phyloP scores from a whole-genome alignment of 1,140 invertebrate genomes.

The Drosophila tani region DNA sequence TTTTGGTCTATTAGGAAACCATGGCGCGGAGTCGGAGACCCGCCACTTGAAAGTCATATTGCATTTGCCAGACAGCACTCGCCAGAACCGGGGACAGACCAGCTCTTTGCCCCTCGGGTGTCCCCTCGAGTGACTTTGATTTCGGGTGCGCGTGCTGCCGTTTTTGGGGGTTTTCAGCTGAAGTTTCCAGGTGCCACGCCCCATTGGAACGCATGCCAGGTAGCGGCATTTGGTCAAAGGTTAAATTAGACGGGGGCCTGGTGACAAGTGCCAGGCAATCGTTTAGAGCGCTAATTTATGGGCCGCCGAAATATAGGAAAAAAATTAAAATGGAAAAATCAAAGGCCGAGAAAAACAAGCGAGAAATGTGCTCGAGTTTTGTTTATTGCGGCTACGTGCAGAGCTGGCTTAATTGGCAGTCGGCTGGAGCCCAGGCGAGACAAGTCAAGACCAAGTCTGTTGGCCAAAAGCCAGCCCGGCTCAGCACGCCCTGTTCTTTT shows the following conservation, averaged over 20 bases:
- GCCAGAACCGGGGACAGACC: conserved; percentile 39
- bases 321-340: conserved; percentile 19
- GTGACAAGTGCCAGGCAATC: conserved; percentile 80
- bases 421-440: conserved; percentile 11
- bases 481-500: conserved; percentile 70
- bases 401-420: conserved; percentile 72
- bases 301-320: conserved; percentile 38
- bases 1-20: conserved; percentile 75
- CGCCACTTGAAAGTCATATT: conserved; percentile 77
- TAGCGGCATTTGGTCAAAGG: conserved; percentile 81
- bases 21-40: conserved; percentile 33
- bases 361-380: conserved; percentile 51
- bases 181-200: conserved; percentile 41
- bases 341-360: conserved; percentile 36
- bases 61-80: conserved; percentile 58
- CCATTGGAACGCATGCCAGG: conserved; percentile 62
- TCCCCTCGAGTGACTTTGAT: conserved; percentile 41
- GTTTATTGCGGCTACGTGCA: conserved; percentile 63
- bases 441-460: neutral
- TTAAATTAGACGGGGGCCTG: conserved; percentile 74
- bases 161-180: conserved; percentile 13
- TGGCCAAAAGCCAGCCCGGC: conserved; percentile 27
- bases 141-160: conserved; percentile 67
- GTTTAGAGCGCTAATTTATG: conserved; percentile 77
- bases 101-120: neutral